phyloP scores from a whole-genome alignment of 2,888 invertebrate species.

The Piscicola geometra region DNA sequence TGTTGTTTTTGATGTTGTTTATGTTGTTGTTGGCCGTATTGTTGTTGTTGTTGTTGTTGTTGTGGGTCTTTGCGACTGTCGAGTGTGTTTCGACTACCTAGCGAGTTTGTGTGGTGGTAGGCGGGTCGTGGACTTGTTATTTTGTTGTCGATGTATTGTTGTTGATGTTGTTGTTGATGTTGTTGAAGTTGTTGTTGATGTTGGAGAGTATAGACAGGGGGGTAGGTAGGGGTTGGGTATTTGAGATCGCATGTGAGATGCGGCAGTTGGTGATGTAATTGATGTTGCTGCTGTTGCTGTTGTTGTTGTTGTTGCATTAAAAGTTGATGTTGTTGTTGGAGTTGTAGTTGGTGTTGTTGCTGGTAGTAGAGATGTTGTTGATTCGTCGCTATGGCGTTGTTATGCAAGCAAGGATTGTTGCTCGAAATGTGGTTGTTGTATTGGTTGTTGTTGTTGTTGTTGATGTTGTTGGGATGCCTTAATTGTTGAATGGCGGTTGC shows the following conservation, averaged over 20 bases:
- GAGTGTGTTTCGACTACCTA: neutral
- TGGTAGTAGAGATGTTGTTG: neutral
- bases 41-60: neutral
- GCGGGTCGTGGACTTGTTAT: neutral
- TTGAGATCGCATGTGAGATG: neutral
- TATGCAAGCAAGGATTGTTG: neutral
- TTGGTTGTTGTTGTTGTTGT: conserved; percentile 10
- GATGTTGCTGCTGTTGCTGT: conserved; percentile 23
- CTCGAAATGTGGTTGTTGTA: neutral
- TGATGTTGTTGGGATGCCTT: neutral
- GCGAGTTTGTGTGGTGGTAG: neutral
- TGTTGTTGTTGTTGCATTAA: conserved; percentile 18
- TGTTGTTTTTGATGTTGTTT: conserved; percentile 19
- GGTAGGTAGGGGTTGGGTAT: neutral
- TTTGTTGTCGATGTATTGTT: neutral
- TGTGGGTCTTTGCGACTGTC: neutral
- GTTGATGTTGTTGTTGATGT: neutral
- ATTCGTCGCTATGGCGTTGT: neutral
- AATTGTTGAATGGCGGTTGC: neutral
- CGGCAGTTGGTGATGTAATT: conserved; percentile 11
- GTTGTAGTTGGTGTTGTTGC: conserved; percentile 2
- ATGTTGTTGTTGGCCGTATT: conserved; percentile 9
- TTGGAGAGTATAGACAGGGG: conserved; percentile 13
- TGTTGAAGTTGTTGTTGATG: conserved; percentile 2
- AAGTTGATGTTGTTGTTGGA: neutral